Evolutionary conservation across 2,797 vertebrate species (phyloP).

Genomic region (Dallia pectoralis): DNA sequence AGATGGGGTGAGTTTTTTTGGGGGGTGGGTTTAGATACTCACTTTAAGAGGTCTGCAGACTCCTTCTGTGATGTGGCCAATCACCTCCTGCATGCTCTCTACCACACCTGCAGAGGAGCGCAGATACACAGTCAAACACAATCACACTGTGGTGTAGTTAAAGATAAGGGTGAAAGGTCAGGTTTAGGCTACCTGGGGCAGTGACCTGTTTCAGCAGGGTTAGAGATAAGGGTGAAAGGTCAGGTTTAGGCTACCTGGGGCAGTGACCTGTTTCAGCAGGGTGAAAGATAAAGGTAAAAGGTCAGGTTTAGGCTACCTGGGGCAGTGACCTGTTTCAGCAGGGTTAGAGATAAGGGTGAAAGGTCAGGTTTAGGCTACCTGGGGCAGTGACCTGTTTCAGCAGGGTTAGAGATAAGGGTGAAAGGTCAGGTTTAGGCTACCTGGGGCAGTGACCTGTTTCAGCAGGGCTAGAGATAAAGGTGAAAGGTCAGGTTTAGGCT

Average conservation of each 20-base stretch:
- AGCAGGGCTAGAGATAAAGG: too few relatives aligned
- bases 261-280: neutral
- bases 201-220: too few relatives aligned
- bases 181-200: too few relatives aligned
- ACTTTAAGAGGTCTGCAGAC: constrained; percentile 97
- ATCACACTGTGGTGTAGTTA: too few relatives aligned
- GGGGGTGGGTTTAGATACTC: constrained; percentile 31
- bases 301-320: constrained; percentile 71
- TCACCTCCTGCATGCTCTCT: constrained; percentile 93
- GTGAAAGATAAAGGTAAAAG: neutral
- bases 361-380: too few relatives aligned
- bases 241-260: too few relatives aligned
- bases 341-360: too few relatives aligned
- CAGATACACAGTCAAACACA: constrained; percentile 16
- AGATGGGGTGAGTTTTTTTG: neutral
- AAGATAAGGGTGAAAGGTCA: neutral
- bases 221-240: too few relatives aligned
- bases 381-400: constrained; percentile 83
- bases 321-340: neutral
- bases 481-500: too few relatives aligned
- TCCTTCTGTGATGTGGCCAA: constrained; percentile 96
- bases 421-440: too few relatives aligned
- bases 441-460: too few relatives aligned
- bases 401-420: constrained; percentile 59
- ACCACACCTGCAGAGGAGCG: constrained; percentile 77